These are phyloP conservation scores for Diaperis boleti DNA, from an alignment of 2,888 invertebrate genomes.

Conservation along the genomic window DNA sequence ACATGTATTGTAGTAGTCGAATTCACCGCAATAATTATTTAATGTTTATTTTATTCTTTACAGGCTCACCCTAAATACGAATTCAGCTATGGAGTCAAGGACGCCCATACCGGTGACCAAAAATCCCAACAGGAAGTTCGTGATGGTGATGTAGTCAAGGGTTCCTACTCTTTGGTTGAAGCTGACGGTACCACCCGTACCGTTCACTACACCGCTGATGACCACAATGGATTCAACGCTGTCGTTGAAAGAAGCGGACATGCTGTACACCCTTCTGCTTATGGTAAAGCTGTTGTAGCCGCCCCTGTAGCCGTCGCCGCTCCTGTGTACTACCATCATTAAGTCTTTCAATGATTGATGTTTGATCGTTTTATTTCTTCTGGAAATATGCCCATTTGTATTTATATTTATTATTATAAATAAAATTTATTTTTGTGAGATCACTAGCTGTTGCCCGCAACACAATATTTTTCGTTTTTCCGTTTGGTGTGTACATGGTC, in stretches of 20 bases:
- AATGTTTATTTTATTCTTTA: too few relatives aligned
- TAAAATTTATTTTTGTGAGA: too few relatives aligned
- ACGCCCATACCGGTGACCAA: slow-evolving; percentile 71
- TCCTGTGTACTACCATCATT: slow-evolving; percentile 36
- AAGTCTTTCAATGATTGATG: too few relatives aligned
- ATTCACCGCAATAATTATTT: too few relatives aligned
- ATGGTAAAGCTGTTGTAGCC: slow-evolving; percentile 30
- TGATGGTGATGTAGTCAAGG: slow-evolving; percentile 70
- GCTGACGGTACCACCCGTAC: slow-evolving; percentile 57
- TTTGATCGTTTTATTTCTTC: too few relatives aligned
- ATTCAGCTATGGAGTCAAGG: slow-evolving; percentile 70
- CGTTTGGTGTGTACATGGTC: too few relatives aligned
- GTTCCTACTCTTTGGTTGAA: slow-evolving; percentile 56
- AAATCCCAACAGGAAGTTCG: slow-evolving; percentile 71
- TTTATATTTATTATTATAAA: too few relatives aligned
- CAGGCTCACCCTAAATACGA: slow-evolving; percentile 70
- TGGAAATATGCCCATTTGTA: too few relatives aligned
- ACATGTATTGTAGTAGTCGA: too few relatives aligned
- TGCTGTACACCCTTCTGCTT: slow-evolving; percentile 61
- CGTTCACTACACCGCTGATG: slow-evolving; percentile 59
- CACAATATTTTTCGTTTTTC: too few relatives aligned
- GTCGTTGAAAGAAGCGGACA: slow-evolving; percentile 76
- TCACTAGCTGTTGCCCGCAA: too few relatives aligned
- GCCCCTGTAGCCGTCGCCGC: slow-evolving; percentile 28
- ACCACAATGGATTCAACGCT: slow-evolving; percentile 65